Base-by-base conservation (phyloP, 2,113 vertebrate species). In the Sardina pilchardus region DNA sequence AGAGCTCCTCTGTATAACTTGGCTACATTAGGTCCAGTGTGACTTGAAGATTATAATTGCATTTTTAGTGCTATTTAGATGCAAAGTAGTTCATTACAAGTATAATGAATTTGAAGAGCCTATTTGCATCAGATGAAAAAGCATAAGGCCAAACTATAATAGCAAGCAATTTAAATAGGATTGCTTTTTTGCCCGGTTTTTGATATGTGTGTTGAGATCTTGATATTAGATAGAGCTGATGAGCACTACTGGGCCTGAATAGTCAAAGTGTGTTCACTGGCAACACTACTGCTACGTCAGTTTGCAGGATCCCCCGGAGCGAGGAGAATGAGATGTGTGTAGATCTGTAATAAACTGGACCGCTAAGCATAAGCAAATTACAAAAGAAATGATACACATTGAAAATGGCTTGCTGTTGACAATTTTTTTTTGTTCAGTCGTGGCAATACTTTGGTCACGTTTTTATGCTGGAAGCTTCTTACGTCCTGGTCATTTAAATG, bases 21-120 rank as follows among this genome's bases (percentile, higher is more conserved):
- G 26, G 44, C 83, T 59, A 50, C 82, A 82, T 83, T 85, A 59
- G 43, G 85, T 39, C 16, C 80, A 83, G 86, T 21, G n/a, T 71
- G 50, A 48, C 63, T 87, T 80, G 82, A 26, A 82, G 45, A 43
- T 36, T 86, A 86, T 86, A 86, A 88, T 90, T 88, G 75, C 53
- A 59, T 82, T 88, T 59, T 84, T 80, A 43, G 80, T 84, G 75
- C 85, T 75, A 87, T 90, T 87, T 86, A 87, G 87, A 90, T 90
- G 86, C 89, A 88, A 86, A 90, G 84, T 84, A 90, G 89, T 88
- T 90, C 86, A 88, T 88, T 90, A 86, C 84, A 86, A 67, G 81
- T 88, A 67, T 88, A 88, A 90, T 88, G 86, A 86, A 78, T 87
- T 75, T 87, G 84, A 81, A 71, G 80, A 88, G 67, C 87, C 34